Evolutionary conservation across 2,113 vertebrate genomes (phyloP).

Genomic region (Hyla sarda): DNA sequence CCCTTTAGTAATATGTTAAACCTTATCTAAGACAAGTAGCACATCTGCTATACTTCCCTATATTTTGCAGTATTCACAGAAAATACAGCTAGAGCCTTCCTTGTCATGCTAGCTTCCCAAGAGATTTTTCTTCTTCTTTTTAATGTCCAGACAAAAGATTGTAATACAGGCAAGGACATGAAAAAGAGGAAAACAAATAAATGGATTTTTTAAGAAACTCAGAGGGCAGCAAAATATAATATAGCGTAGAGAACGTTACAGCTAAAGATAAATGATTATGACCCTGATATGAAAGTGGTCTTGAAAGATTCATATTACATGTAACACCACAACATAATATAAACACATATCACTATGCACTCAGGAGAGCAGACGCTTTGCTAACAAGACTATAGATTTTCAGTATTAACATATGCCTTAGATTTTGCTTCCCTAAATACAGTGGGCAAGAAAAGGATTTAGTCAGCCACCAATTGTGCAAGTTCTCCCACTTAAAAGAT

Average conservation of each 20-base stretch:
- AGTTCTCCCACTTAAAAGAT: too few species aligned
- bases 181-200: conserved; percentile 34
- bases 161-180: conserved; percentile 19
- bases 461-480: too few species aligned
- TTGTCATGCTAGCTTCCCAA: background rate
- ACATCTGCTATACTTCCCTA: background rate
- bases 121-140: background rate
- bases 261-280: conserved; percentile 24
- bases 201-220: conserved; percentile 26
- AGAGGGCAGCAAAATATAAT: conserved; percentile 6
- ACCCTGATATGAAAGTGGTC: conserved; percentile 4
- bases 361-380: too few species aligned
- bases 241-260: background rate
- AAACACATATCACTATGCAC: too few species aligned
- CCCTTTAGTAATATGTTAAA: conserved; percentile 11
- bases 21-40: conserved; percentile 5
- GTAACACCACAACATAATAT: too few species aligned
- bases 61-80: background rate
- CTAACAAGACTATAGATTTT: too few species aligned
- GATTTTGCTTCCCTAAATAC: too few species aligned
- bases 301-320: too few species aligned
- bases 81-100: conserved; percentile 5
- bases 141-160: background rate
- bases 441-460: too few species aligned
- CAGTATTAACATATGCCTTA: too few species aligned